Conservation (phyloP, 2,113 vertebrate species). For the Callopanchax toddi region DNA sequence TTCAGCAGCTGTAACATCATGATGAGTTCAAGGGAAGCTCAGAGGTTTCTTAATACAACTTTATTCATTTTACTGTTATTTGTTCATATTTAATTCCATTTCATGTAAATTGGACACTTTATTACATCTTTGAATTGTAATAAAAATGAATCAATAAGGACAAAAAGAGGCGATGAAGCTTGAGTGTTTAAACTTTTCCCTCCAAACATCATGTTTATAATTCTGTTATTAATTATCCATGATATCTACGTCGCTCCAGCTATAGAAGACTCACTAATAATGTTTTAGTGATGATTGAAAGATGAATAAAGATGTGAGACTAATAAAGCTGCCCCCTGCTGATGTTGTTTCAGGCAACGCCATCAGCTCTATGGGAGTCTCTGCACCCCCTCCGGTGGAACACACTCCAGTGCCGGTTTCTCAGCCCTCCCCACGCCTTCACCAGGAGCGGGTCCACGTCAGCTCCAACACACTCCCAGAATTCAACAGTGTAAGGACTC, state of each 20-base stretch:
- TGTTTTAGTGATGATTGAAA: slow-evolving; percentile 25
- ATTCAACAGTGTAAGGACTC: slow-evolving; percentile 67
- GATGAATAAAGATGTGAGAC: slow-evolving; percentile 42
- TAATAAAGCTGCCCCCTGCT: slow-evolving; percentile 52
- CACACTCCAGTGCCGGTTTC: slow-evolving; percentile 66
- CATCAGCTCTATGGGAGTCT: slow-evolving; percentile 77
- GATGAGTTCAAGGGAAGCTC: no score
- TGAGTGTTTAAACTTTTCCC: background rate
- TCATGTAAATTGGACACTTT: no score
- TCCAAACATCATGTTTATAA: background rate
- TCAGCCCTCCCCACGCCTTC: slow-evolving; percentile 61
- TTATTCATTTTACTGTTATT: no score
- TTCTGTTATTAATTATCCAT: background rate
- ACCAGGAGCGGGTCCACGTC: slow-evolving; percentile 64
- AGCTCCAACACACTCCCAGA: slow-evolving; percentile 73
- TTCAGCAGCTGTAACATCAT: no score
- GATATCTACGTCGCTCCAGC: background rate
- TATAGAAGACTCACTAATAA: slow-evolving; percentile 17
- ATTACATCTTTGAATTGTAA: no score
- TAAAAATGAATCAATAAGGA: background rate
- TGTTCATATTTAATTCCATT: no score
- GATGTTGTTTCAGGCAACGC: slow-evolving; percentile 71
- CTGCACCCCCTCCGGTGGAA: slow-evolving; percentile 66
- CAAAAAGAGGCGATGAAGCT: background rate
- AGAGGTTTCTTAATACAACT: no score